Base-by-base conservation (phyloP, 2,113 vertebrate species). In the Pipa parva region DNA sequence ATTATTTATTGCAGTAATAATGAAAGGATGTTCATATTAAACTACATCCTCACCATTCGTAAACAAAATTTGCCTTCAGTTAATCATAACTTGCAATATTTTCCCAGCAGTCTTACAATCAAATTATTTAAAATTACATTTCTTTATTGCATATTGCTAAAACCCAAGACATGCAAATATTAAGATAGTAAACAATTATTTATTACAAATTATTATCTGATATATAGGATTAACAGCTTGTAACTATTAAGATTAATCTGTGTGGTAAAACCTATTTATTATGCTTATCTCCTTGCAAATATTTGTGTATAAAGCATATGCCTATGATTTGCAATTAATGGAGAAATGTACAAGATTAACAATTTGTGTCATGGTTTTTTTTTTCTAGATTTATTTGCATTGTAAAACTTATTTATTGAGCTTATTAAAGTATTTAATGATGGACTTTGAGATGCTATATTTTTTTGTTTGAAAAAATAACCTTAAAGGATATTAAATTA, bases 221-320 rank as follows among this genome's bases (percentile, higher is more conserved):
- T 98, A 92, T 90, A 94, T 97, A 94, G 97, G 93, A 96, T 96
- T 98, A 98, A 98, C 94, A 95, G 90, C 93, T 89, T 93, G 91
- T 89, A 92, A 91, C 93, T 90, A 86, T 90, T 88, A 89, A 93
- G 94, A 97, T 97, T 95, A 97, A 97, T 89, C 85, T 83, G 68
- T 74, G 84, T 78, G 80, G 87, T 91, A 94, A 87, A 86, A 83
- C 85, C 89, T 92, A 91, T 97, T 97, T 97, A 98, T 97, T 97
- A 92, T 92, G 89, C 94, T 97, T 97, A 95, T 93, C 92, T 93
- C 87, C 89, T 81, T 77, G 85, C 88, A 91, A 91, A 90, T 92
- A 92, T 95, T 93, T 93, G 91, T 87, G 88, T 90, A 91, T 91
- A 94, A 96, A 95, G 92, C 91, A 90, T 91, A 90, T 90, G 92